These are phyloP conservation scores for Melitaea athalia DNA, from an alignment of 2,888 invertebrate species.

Conservation along the genomic window DNA sequence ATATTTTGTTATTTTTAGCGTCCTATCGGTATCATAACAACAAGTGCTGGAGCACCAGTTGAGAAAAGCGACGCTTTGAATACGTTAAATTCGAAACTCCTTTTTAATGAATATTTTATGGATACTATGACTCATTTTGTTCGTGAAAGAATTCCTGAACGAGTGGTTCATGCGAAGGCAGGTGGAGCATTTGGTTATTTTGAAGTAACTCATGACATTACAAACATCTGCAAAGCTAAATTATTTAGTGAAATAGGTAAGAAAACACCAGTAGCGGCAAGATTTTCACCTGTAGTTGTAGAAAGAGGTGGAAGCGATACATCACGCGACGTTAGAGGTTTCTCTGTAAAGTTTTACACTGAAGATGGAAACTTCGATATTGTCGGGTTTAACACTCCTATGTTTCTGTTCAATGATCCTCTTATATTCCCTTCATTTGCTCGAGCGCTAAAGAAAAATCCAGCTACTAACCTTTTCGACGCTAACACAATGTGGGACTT, in stretches of 20 bases:
- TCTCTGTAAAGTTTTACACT: slow-evolving; percentile 94
- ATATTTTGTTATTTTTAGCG: slow-evolving; percentile 58
- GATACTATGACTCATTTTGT: slow-evolving; percentile 90
- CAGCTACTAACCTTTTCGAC: slow-evolving; percentile 92
- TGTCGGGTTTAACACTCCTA: slow-evolving; percentile 93
- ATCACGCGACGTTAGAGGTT: slow-evolving; percentile 92
- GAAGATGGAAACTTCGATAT: slow-evolving; percentile 95
- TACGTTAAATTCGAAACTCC: slow-evolving; percentile 89
- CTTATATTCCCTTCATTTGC: slow-evolving; percentile 93
- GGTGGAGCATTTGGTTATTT: slow-evolving; percentile 93
- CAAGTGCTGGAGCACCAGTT: slow-evolving; percentile 90
- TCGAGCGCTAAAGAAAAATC: slow-evolving; percentile 96
- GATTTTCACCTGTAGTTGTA: slow-evolving; percentile 91
- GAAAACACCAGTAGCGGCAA: slow-evolving; percentile 87
- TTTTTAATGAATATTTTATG: slow-evolving; percentile 89
- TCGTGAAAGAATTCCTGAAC: slow-evolving; percentile 94
- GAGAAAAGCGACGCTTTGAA: slow-evolving; percentile 86
- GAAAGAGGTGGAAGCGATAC: slow-evolving; percentile 94
- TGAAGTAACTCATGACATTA: slow-evolving; percentile 91
- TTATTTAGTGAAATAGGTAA: slow-evolving; percentile 88
- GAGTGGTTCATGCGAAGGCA: slow-evolving; percentile 96
- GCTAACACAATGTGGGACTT: slow-evolving; percentile 97
- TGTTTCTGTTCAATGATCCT: slow-evolving; percentile 94
- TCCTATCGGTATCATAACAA: slow-evolving; percentile 84
- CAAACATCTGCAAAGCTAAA: slow-evolving; percentile 87